Percentiles rank a stretch among this genome's conserved stretches.
Evolutionary conservation across 2,888 invertebrate species (phyloP).

Genomic region (Aleiodes testaceus): DNA sequence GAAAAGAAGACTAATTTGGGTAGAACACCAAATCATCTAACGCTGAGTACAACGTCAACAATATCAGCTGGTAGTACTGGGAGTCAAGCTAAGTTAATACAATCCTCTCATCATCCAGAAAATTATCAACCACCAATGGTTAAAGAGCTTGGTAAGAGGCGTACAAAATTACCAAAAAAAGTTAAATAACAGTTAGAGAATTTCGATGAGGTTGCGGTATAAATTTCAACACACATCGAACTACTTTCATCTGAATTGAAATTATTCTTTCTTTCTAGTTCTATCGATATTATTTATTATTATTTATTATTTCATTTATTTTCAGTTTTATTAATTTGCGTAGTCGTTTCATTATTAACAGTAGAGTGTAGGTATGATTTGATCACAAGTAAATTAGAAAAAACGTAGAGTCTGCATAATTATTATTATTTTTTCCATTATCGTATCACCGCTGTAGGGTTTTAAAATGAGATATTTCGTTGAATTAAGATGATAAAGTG

Average conservation of each 20-base stretch:
- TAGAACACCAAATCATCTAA: slow-evolving; percentile 94
- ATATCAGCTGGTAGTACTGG: slow-evolving; percentile 95
- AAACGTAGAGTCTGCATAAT: slow-evolving; percentile 11
- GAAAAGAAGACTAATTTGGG: slow-evolving; percentile 81
- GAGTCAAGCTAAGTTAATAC: slow-evolving; percentile 93
- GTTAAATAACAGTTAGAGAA: slow-evolving; percentile 46
- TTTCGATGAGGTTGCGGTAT: slow-evolving; percentile 44
- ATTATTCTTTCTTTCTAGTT: neutral
- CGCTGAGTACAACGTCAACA: slow-evolving; percentile 92
- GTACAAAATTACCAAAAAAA: slow-evolving; percentile 53
- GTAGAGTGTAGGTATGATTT: slow-evolving; percentile 1
- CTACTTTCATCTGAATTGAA: no score
- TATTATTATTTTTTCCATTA: neutral
- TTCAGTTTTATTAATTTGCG: slow-evolving; percentile 6
- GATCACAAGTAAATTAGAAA: slow-evolving; percentile 10
- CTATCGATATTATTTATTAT: neutral
- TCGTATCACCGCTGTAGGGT: neutral
- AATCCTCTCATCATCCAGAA: slow-evolving; percentile 94
- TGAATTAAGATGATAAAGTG: slow-evolving; percentile 5
- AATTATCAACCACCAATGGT: slow-evolving; percentile 91
- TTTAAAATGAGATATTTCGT: slow-evolving; percentile 2
- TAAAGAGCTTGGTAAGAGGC: slow-evolving; percentile 89
- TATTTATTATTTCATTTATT: neutral
- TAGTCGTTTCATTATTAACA: slow-evolving; percentile 15
- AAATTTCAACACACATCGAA: slow-evolving; percentile 25